These are phyloP conservation scores for Druon quercuslanigerum DNA, from an alignment of 1,140 invertebrate genomes.

Conservation along the genomic window DNA sequence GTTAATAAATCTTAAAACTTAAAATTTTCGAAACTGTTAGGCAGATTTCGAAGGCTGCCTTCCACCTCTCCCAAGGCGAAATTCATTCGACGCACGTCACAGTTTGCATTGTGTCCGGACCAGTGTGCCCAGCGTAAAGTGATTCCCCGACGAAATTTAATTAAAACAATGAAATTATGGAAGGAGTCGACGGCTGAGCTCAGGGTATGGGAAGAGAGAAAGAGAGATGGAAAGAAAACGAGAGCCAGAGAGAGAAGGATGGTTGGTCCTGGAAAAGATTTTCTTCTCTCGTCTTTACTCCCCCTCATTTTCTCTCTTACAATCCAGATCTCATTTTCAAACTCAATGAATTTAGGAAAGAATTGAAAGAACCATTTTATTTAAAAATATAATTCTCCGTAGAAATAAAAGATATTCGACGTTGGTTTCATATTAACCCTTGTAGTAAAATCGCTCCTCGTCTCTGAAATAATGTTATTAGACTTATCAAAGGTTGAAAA, in stretches of 20 bases:
- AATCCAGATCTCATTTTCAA: conserved; percentile 53
- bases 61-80: conserved; percentile 10
- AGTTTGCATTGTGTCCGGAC: conserved; percentile 72
- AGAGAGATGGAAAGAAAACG: conserved; percentile 49
- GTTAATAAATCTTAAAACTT: too few species aligned
- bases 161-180: conserved; percentile 76
- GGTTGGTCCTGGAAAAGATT: conserved; percentile 62
- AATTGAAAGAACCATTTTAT: not conserved
- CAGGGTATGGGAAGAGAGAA: conserved; percentile 55
- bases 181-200: conserved; percentile 69
- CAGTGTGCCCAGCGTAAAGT: conserved; percentile 72
- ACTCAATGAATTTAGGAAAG: conserved; percentile 14
- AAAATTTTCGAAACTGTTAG: too few species aligned
- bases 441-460: too few species aligned
- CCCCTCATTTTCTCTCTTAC: conserved; percentile 53
- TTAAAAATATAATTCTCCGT: not conserved
- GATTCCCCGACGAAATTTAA: conserved; percentile 75
- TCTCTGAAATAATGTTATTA: too few species aligned
- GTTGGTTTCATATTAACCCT: too few species aligned
- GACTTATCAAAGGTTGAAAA: not conserved
- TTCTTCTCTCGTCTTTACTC: conserved; percentile 66
- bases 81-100: conserved; percentile 69
- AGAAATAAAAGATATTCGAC: too few species aligned
- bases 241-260: conserved; percentile 53
- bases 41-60: not conserved